Evolutionary conservation across 1,140 invertebrate genomes (phyloP), one percentile per base, ranked within the genome.

Genomic region (Drosophila tsacasi): DNA sequence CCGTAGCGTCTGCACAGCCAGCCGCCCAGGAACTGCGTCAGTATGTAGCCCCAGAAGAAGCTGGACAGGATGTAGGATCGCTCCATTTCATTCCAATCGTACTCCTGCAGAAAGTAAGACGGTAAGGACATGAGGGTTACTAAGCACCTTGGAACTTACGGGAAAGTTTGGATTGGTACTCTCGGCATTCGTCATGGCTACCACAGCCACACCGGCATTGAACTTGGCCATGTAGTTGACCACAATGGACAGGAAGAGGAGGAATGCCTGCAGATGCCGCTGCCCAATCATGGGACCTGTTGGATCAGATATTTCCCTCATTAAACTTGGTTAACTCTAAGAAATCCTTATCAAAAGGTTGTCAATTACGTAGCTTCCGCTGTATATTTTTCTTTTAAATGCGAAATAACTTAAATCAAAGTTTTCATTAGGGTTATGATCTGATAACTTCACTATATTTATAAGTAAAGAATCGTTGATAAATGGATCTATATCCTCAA

Each of bases 11-110:
- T 94, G 1, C 95, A 95, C 0, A 97, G 71, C 68, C 95, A 94
- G 2, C 96, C 96, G 0, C 95, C 96, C 0, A 96, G 95, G 5
- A 97, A 94, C 63, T 93, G 92, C 0, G 95, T 94, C 5, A 93
- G 37, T 2, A 94, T 86, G 63, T 94, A 94, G 15, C 94, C 94
- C 94, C 94, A 95, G 66, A 95, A 96, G 80, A 96, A 96, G 5
- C 96, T 95, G 15, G 94, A 95, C 2, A 96, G 78, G 32, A 95
- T 94, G 3, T 94, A 81, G 10, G 94, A 94, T 68, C 95, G 94
- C n/a, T 91, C 81, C 21, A 92, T 73, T 76, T 93, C 71, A 74
- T 92, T 91, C 95, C 95, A 95, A 19, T 92, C 50, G 46, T 94
- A 95, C 47, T 82, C 76, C 91, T 89, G 23, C 0, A 0, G 4